Evolutionary conservation across 2,888 invertebrate genomes (phyloP), one percentile per base, ranked within the genome.

Genomic region (Drosophila melanosoma): DNA sequence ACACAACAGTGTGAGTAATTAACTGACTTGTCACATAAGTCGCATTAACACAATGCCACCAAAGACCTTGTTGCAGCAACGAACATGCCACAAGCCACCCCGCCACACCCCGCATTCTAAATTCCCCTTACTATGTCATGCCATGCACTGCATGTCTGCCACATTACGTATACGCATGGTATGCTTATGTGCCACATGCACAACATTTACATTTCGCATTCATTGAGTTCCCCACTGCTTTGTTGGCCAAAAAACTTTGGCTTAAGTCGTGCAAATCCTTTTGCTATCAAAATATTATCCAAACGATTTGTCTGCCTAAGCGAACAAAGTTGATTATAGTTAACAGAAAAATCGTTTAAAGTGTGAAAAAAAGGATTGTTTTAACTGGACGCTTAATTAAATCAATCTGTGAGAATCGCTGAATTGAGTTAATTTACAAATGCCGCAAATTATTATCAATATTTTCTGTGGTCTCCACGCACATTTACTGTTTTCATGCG

Each of bases 21-120:
- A 87, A 90, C 87, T 87, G 80, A 73, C 87, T 84, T 90, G 90
- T 90, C 90, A 90, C 89, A 87, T 82, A 84, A 87, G 82, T 89
- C 85, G 90, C 90, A 89, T 90, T 89, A 90, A 90, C 87, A 87
- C 87, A 86, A 87, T 90, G 90, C 75, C 67, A 67, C 79, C 79
- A 87, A 89, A 79, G 85, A 82, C 68, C 80, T 69, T 74, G 80
- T 72, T 69, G 56, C 79, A 62, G 84, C 56, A 35, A 45, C n/a
- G 11, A 11, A 15, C 57, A 10, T 20, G 6, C 40, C 20, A 3
- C 57, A 38, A 11, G 20, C n/a, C 10, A 6, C 7, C 8, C 26
- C 17, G 2, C 26, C 26, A 38, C 38, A 6, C 29, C 5, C 29
- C 29, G 29, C 29, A 29, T 29, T 10, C 10, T 17, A 10, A 17